These are phyloP conservation scores for Sturnira hondurensis DNA, from an alignment of 2,113 vertebrate species.

Conservation along the genomic window DNA sequence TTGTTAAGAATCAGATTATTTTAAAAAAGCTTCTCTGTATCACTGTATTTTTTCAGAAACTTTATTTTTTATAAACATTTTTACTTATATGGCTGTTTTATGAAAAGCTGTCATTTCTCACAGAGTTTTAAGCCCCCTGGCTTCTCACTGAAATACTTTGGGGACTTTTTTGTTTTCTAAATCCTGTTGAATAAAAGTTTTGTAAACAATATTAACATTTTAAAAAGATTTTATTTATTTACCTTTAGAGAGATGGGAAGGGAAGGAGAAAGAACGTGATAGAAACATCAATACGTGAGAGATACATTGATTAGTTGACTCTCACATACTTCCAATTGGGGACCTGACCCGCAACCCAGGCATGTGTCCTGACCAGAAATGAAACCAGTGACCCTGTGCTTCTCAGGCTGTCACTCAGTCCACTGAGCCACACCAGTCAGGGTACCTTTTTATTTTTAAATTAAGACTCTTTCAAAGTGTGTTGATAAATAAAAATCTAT, in stretches of 20 bases:
- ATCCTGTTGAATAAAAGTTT: neutral
- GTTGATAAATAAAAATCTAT: neutral
- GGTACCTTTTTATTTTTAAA: neutral
- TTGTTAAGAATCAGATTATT: slow-evolving; percentile 5
- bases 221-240: no score
- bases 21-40: neutral
- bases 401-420: no score
- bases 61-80: neutral
- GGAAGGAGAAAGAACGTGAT: no score
- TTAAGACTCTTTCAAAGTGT: neutral
- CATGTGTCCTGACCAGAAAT: no score
- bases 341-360: no score
- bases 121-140: neutral
- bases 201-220: neutral
- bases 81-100: neutral
- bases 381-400: no score
- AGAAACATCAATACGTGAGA: no score
- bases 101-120: neutral
- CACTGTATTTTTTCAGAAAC: slow-evolving; percentile 2
- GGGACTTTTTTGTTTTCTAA: neutral
- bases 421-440: no score
- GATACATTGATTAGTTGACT: no score
- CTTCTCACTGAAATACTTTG: neutral
- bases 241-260: no score
- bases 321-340: no score